These are phyloP conservation scores for Zhuqinia jingwanae DNA, from an alignment of 2,888 invertebrate species.

Conservation along the genomic window DNA sequence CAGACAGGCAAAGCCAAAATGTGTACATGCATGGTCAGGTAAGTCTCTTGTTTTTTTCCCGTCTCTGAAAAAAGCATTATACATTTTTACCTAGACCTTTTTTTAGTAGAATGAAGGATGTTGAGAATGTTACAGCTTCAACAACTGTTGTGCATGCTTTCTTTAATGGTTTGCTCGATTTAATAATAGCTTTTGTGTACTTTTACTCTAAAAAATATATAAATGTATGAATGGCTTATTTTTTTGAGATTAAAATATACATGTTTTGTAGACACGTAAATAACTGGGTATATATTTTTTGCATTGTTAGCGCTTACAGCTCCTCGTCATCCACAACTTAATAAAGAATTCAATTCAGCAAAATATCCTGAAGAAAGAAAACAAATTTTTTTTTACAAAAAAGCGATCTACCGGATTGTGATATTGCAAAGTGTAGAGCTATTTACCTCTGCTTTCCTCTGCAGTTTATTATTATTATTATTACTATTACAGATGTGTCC, in stretches of 20 bases:
- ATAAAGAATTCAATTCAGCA: background rate
- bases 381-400: background rate
- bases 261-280: background rate
- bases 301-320: too few relatives aligned
- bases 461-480: too few relatives aligned
- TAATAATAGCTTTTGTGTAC: background rate
- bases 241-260: background rate
- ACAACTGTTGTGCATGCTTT: background rate
- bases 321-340: conserved; percentile 6
- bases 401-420: too few relatives aligned
- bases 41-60: too few relatives aligned
- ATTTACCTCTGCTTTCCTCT: too few relatives aligned
- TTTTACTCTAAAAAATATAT: background rate
- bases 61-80: background rate
- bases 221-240: background rate
- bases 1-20: too few relatives aligned
- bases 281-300: background rate
- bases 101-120: background rate
- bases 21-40: too few relatives aligned
- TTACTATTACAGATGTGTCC: too few relatives aligned
- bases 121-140: background rate
- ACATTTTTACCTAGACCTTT: background rate
- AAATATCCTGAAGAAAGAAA: background rate
- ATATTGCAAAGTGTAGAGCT: too few relatives aligned
- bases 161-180: background rate